These are phyloP conservation scores for Stegodyphus mimosarum DNA, from an alignment of 1,140 invertebrate genomes.

Conservation along the genomic window DNA sequence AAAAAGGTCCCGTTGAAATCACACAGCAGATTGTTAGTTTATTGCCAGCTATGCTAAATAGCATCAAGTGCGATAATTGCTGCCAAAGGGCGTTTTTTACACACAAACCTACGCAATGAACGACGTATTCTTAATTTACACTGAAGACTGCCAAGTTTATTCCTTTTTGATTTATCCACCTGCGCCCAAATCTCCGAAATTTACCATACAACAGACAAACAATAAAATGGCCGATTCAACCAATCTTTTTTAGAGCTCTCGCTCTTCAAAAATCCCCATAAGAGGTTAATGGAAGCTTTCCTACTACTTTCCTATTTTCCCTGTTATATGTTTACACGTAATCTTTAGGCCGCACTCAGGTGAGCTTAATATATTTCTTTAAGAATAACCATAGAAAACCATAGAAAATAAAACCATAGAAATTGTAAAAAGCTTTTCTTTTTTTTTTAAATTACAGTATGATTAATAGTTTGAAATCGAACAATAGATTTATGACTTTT, in stretches of 20 bases:
- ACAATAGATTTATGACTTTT: too few relatives aligned
- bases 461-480: too few relatives aligned
- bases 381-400: too few relatives aligned
- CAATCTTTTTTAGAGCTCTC: slow-evolving; percentile 22
- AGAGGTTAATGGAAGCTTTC: not conserved
- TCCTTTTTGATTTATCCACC: slow-evolving; percentile 26
- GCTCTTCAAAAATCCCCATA: too few relatives aligned
- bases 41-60: too few relatives aligned
- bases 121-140: slow-evolving; percentile 20
- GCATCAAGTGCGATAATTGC: not conserved
- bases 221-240: slow-evolving; percentile 24
- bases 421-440: too few relatives aligned
- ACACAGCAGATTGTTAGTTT: too few relatives aligned
- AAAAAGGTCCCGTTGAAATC: too few relatives aligned
- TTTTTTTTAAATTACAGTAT: too few relatives aligned
- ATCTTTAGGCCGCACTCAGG: not conserved
- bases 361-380: too few relatives aligned
- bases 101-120: not conserved
- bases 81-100: not conserved
- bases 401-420: too few relatives aligned
- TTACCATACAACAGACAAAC: not conserved
- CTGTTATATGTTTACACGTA: not conserved
- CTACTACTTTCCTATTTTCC: not conserved
- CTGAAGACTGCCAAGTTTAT: slow-evolving; percentile 8
- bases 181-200: not conserved